A percentile compares a stretch with the other conserved stretches of the same genome.
Conservation (phyloP, 2,888 invertebrate genomes). For the Margaritifera margaritifera region DNA sequence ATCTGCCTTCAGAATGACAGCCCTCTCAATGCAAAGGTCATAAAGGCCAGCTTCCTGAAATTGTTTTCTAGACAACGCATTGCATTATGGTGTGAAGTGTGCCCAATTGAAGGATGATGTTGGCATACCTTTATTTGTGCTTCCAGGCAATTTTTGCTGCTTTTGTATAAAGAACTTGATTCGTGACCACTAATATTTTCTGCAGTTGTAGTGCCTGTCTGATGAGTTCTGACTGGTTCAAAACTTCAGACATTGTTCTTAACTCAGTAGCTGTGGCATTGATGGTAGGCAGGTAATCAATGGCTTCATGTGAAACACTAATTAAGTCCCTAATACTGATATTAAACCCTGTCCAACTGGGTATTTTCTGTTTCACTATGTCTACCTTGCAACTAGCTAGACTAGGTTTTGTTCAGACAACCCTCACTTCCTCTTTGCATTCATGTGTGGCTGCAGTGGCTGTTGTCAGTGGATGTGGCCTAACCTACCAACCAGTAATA, state of each 20-base stretch:
- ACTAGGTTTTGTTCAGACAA: no score
- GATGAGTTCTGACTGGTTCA: background rate
- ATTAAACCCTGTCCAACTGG: slow-evolving; percentile 6
- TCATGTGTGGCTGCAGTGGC: background rate
- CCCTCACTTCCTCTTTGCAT: no score
- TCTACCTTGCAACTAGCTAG: no score
- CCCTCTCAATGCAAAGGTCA: slow-evolving; percentile 9
- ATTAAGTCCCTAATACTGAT: background rate
- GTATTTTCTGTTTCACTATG: background rate
- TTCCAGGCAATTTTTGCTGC: slow-evolving; percentile 14
- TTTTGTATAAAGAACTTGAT: slow-evolving; percentile 22
- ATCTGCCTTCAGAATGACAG: no score
- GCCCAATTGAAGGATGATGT: slow-evolving; percentile 12
- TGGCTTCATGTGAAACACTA: background rate
- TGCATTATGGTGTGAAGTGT: slow-evolving; percentile 22
- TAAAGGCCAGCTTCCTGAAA: no score
- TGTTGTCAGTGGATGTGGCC: background rate
- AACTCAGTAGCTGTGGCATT: slow-evolving; percentile 10
- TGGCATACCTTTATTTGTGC: background rate
- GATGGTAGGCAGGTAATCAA: slow-evolving; percentile 13
- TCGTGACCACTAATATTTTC: slow-evolving; percentile 10
- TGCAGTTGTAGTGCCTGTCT: background rate
- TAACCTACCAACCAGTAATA: background rate
- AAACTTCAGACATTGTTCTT: slow-evolving; percentile 1
- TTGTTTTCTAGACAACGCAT: slow-evolving; percentile 13